A percentile compares a stretch with the other conserved stretches of the same genome.
Evolutionary conservation across 2,113 vertebrate genomes (phyloP).

Genomic region (Okapia johnstoni): DNA sequence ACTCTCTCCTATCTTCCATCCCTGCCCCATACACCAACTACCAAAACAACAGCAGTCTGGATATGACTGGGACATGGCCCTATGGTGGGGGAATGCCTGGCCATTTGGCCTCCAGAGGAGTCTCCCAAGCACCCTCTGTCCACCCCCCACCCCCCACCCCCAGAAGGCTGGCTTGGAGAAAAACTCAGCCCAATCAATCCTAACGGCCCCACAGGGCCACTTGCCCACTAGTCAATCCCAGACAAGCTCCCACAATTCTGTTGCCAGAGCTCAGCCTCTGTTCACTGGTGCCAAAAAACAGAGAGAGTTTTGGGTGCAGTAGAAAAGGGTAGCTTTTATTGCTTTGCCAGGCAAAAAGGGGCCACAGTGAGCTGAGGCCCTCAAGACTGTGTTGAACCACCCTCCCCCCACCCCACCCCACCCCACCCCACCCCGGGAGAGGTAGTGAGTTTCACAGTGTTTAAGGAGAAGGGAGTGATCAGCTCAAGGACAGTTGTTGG

Average conservation of each 20-base stretch:
- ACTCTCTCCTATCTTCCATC: background rate
- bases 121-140: background rate
- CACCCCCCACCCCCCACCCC: rapidly evolving
- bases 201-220: background rate
- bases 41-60: background rate
- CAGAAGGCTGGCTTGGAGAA: background rate
- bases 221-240: background rate
- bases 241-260: background rate
- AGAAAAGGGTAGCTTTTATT: background rate
- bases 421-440: background rate
- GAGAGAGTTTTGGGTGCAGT: background rate
- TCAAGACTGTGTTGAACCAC: background rate
- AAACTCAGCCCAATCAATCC: background rate
- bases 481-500: background rate
- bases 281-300: background rate
- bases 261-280: background rate
- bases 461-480: background rate
- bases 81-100: background rate
- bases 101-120: background rate
- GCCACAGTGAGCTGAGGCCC: background rate
- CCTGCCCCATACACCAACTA: background rate
- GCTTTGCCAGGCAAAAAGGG: background rate
- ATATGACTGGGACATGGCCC: background rate
- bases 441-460: background rate
- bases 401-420: rapidly evolving